A percentile compares a stretch with the other conserved stretches of the same genome.
Evolutionary conservation across 2,113 vertebrate genomes (phyloP).

Genomic region (Halcyon malimbica): DNA sequence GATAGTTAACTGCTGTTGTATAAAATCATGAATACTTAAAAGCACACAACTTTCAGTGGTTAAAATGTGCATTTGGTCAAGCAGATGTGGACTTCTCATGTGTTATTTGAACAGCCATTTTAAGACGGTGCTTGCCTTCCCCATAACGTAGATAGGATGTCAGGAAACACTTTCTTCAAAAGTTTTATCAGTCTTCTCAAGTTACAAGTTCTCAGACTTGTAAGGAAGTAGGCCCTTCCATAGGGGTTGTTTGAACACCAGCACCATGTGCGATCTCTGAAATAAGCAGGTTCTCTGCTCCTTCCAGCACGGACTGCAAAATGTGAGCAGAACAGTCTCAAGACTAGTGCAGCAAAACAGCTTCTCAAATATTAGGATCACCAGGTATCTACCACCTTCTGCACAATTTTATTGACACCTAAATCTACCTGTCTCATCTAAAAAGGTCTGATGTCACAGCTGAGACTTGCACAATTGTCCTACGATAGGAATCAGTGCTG

Average conservation of each 20-base stretch:
- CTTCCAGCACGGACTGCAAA: background rate
- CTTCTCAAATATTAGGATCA: background rate
- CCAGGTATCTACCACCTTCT: background rate
- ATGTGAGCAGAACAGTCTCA: fast-evolving
- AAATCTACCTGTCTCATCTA: background rate
- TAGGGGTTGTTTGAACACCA: background rate
- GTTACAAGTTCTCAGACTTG: background rate
- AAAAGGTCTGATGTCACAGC: background rate
- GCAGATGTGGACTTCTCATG: background rate
- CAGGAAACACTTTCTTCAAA: background rate
- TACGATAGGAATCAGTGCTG: fast-evolving
- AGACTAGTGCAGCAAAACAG: background rate
- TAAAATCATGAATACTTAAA: background rate
- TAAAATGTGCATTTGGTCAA: background rate
- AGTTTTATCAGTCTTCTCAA: background rate
- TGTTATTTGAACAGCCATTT: background rate
- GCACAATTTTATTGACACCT: background rate
- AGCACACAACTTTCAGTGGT: background rate
- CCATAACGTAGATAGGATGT: background rate
- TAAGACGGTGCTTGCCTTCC: background rate
- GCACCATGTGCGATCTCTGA: background rate
- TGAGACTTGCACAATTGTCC: background rate
- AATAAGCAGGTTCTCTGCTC: background rate
- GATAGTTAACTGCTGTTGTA: background rate
- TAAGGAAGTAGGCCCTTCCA: background rate